Percentiles rank a stretch among this genome's conserved stretches.
phyloP scores from a whole-genome alignment of 2,888 invertebrate genomes.

The Junonia oenone region DNA sequence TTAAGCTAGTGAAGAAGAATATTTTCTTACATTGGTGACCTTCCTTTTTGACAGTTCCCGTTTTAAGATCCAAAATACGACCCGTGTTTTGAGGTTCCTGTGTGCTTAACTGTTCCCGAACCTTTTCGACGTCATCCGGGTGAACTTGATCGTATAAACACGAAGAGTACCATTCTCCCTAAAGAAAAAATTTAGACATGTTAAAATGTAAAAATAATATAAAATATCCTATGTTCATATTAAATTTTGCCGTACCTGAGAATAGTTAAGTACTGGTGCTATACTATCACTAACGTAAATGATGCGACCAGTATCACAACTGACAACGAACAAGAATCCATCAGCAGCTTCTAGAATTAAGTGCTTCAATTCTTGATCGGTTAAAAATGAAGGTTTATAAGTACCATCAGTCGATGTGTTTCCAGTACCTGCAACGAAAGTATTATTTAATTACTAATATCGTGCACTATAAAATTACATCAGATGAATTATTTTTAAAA shows the following conservation, averaged over 20 bases:
- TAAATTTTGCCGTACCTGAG: conserved; percentile 82
- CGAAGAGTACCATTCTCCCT: conserved; percentile 98
- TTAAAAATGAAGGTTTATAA: conserved; percentile 98
- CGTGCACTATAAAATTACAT: no score
- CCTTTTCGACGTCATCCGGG: conserved; percentile 98
- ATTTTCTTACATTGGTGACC: conserved; percentile 94
- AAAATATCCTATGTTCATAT: background rate
- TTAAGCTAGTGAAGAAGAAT: background rate
- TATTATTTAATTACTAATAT: no score
- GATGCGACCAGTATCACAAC: conserved; percentile 97
- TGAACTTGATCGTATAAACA: conserved; percentile 98
- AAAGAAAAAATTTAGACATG: background rate
- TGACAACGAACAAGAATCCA: conserved; percentile 96
- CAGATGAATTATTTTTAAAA: background rate
- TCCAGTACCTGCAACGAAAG: conserved; percentile 84
- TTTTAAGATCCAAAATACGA: conserved; percentile 97
- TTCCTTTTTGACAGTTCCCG: conserved; percentile 99
- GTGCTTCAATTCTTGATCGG: conserved; percentile 99
- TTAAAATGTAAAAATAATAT: background rate
- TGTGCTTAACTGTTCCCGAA: conserved; percentile 97
- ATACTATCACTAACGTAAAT: conserved; percentile 99
- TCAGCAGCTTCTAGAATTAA: conserved; percentile 99
- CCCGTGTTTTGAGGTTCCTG: conserved; percentile 98
- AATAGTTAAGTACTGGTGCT: conserved; percentile 97
- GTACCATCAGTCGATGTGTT: conserved; percentile 98